Conservation (phyloP, 2,113 vertebrate genomes). For the Callipepla squamata region DNA sequence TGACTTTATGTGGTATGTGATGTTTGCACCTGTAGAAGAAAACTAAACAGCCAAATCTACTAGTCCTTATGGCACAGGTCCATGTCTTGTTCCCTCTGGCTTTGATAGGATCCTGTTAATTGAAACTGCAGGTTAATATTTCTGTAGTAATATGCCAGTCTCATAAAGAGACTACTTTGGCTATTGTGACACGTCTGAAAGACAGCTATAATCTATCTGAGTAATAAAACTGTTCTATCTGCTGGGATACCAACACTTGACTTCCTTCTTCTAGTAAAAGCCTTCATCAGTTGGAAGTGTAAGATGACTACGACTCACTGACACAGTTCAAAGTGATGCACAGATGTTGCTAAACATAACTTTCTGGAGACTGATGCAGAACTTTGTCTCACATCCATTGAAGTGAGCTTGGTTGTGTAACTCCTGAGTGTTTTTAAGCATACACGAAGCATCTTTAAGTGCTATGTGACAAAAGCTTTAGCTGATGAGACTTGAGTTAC, state of each 20-base stretch:
- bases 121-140: neutral
- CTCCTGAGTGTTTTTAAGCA: neutral
- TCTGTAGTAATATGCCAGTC: no score
- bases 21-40: neutral
- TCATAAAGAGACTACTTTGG: neutral
- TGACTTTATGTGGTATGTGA: neutral
- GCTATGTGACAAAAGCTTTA: neutral
- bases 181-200: neutral
- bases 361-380: neutral
- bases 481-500: neutral
- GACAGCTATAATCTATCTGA: neutral
- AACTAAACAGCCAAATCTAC: neutral
- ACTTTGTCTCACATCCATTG: neutral
- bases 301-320: no score
- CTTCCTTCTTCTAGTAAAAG: neutral
- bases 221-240: neutral
- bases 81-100: neutral
- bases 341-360: neutral
- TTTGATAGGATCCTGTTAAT: neutral
- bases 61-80: neutral
- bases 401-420: neutral
- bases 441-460: neutral
- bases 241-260: neutral
- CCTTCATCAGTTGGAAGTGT: neutral
- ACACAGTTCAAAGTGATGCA: neutral